These are phyloP conservation scores for Uloborus plumipes DNA, from an alignment of 2,888 invertebrate genomes.

Conservation along the genomic window DNA sequence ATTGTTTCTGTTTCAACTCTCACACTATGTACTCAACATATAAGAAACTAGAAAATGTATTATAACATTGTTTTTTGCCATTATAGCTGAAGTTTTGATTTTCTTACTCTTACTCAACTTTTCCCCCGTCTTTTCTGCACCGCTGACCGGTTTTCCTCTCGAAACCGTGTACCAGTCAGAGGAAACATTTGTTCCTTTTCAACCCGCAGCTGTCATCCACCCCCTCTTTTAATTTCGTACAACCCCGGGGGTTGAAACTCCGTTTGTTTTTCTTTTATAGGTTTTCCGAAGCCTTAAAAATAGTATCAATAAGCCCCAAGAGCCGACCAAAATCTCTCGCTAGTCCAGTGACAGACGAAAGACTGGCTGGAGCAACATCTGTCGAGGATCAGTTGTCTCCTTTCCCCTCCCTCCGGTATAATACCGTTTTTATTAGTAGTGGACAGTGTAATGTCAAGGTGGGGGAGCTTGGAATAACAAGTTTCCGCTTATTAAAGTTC, in stretches of 20 bases:
- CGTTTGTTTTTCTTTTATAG: slow-evolving; percentile 40
- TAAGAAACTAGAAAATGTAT: too few relatives aligned
- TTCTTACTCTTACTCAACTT: too few relatives aligned
- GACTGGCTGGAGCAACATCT: slow-evolving; percentile 17
- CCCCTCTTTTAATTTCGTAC: too few relatives aligned
- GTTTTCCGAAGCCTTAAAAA: slow-evolving; percentile 40
- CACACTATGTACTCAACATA: too few relatives aligned
- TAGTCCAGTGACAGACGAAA: background rate
- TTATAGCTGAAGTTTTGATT: too few relatives aligned
- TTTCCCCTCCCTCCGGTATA: background rate
- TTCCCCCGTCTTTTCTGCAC: too few relatives aligned
- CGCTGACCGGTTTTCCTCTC: too few relatives aligned
- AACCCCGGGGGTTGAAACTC: background rate
- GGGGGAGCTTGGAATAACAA: slow-evolving; percentile 12
- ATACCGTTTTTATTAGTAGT: slow-evolving; percentile 15
- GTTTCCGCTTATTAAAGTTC: background rate
- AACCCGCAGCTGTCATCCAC: too few relatives aligned
- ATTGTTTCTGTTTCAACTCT: too few relatives aligned
- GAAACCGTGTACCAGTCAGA: too few relatives aligned
- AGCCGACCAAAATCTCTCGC: slow-evolving; percentile 2
- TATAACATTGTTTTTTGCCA: too few relatives aligned
- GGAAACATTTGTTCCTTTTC: too few relatives aligned
- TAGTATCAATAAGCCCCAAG: slow-evolving; percentile 11
- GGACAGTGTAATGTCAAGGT: slow-evolving; percentile 19
- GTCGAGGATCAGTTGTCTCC: slow-evolving; percentile 27